A percentile compares a stretch with the other conserved stretches of the same genome.
These are phyloP conservation scores for Lonchura striata DNA, from an alignment of 2,113 vertebrate genomes.

Conservation along the genomic window DNA sequence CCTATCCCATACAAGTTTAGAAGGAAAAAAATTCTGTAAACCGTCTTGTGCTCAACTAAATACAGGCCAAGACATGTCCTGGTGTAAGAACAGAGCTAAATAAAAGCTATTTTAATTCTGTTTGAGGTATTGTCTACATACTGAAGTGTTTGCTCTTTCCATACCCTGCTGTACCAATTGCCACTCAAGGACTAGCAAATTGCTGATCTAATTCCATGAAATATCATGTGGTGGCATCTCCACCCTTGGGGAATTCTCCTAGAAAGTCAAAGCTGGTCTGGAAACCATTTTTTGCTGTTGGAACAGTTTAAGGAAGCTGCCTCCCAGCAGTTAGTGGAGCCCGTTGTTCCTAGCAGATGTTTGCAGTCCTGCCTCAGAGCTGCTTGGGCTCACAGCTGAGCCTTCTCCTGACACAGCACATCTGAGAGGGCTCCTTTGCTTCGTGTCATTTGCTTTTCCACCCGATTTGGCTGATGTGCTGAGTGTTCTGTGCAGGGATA, in stretches of 20 bases:
- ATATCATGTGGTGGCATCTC: background rate
- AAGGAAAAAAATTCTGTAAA: background rate
- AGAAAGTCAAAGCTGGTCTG: background rate
- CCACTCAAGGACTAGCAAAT: background rate
- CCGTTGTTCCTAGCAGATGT: background rate
- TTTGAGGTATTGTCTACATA: background rate
- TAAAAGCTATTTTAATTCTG: background rate
- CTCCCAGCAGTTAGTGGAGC: background rate
- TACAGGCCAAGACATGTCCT: background rate
- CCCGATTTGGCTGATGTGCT: background rate
- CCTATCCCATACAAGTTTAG: background rate
- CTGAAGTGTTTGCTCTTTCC: background rate
- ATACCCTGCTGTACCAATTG: background rate
- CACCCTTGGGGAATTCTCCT: background rate
- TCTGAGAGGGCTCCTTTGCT: background rate
- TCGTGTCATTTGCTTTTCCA: background rate
- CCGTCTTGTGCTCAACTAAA: background rate
- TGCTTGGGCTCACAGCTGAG: background rate
- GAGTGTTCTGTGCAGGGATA: background rate
- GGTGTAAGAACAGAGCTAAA: background rate
- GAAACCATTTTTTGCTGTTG: background rate
- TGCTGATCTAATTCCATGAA: background rate
- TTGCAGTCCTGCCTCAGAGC: background rate
- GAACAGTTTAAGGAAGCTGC: background rate
- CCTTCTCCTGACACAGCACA: background rate